Base-by-base conservation (phyloP, 2,797 vertebrate genomes). In the Hirundo rustica region DNA sequence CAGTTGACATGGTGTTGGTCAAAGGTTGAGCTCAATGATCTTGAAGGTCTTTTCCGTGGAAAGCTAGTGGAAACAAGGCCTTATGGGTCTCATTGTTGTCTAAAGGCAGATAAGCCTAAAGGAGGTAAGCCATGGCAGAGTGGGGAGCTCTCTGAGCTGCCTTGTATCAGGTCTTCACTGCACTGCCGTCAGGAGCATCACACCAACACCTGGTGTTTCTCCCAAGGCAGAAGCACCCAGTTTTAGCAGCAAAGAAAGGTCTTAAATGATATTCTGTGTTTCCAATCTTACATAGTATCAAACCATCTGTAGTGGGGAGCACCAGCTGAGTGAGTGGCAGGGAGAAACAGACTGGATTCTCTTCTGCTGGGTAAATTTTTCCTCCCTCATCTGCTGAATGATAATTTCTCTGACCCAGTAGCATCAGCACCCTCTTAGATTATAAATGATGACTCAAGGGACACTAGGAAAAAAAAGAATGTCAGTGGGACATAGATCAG, bases 71-170 rank as follows among this genome's bases (percentile, higher is more conserved):
- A 84, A 80, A 29, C 50, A 65, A 78, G 61, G 68, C 15, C 13
- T 45, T n/a, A 0, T 16, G 47, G 23, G 8, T 78, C 50, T 85
- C 42, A 44, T 51, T 64, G 44, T 50, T 62, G 57, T 14, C 60
- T 77, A 21, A 40, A 32, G 53, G 68, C 29, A 64, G 29, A 12
- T 8, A 22, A 45, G 19, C 34, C 54, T 78, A 17, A 26, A 42
- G 68, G 53, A 93, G 22, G 3, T 36, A 30, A 76, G 23, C 17
- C 1, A 1, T 0, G 0, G 18, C 72, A 71, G 40, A 16, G 26
- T 0, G 0, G n/a, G 60, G 65, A 72, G 12, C 17, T 68, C 50
- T 80, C 12, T 0, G 2, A 85, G 67, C 36, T 75, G 60, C 58
- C 25, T 76, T 51, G 7, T 30, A 5, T n/a, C 38, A 74, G 34